Conservation (phyloP, 2,797 vertebrate genomes). For the Centropyge bicolor region DNA sequence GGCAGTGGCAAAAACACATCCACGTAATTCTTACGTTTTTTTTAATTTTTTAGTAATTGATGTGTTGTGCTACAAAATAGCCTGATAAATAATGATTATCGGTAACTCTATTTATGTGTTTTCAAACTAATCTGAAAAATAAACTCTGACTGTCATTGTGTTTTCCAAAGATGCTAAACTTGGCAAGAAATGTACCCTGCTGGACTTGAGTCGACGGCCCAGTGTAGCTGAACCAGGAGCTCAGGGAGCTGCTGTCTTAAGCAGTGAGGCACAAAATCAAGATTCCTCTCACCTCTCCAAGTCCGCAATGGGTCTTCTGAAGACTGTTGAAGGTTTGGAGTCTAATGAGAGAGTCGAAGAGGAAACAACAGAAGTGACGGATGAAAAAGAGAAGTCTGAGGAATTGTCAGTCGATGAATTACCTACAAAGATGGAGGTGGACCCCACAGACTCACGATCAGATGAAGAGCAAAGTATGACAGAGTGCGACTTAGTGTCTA, state of each 20-base stretch:
- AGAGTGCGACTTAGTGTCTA: slow-evolving; percentile 2
- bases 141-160: neutral
- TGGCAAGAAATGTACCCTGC: slow-evolving; percentile 73
- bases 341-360: slow-evolving; percentile 75
- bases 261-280: slow-evolving; percentile 66
- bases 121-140: neutral
- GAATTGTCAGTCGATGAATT: slow-evolving; percentile 55
- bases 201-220: slow-evolving; percentile 81
- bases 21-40: no score
- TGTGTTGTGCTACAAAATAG: neutral
- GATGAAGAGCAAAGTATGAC: slow-evolving; percentile 82
- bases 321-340: slow-evolving; percentile 18
- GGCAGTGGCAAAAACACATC: neutral
- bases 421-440: slow-evolving; percentile 75
- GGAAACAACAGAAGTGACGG: slow-evolving; percentile 68
- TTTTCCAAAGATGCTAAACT: slow-evolving; percentile 80
- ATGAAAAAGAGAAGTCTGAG: slow-evolving; percentile 49
- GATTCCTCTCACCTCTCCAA: slow-evolving; percentile 70
- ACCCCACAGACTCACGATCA: slow-evolving; percentile 58
- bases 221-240: slow-evolving; percentile 76
- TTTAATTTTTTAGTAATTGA: neutral
- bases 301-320: slow-evolving; percentile 37
- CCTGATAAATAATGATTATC: neutral
- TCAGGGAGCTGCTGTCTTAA: slow-evolving; percentile 71
- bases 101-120: neutral